A percentile compares a stretch with the other conserved stretches of the same genome.
These are phyloP conservation scores for Actenoides lindsayi DNA, from an alignment of 2,113 vertebrate genomes.

Conservation along the genomic window DNA sequence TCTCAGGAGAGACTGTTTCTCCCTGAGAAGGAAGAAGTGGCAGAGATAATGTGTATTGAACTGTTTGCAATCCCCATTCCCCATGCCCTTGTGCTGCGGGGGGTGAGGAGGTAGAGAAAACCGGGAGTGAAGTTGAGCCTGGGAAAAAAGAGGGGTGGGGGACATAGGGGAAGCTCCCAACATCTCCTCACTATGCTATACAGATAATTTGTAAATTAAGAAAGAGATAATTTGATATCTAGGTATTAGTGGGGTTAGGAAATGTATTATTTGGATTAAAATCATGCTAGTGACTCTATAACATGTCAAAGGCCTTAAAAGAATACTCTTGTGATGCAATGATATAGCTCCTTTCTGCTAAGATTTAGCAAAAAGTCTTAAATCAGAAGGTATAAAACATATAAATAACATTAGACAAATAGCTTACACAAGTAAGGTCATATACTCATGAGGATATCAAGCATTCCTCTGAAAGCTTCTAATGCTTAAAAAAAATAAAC, in stretches of 20 bases:
- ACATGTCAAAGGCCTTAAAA: neutral
- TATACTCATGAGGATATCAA: neutral
- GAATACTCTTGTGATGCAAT: fast-evolving
- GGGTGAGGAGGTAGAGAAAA: no score
- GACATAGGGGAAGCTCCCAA: no score
- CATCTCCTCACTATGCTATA: neutral
- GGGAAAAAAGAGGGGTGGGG: no score
- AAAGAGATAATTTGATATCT: neutral
- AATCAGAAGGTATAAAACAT: neutral
- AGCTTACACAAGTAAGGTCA: neutral
- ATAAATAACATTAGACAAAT: neutral
- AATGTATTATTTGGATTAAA: neutral
- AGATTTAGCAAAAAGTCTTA: neutral
- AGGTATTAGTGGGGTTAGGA: neutral
- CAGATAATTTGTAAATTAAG: neutral
- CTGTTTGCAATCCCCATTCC: no score
- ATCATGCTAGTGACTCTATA: neutral
- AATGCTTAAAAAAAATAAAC: neutral
- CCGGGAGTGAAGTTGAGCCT: no score
- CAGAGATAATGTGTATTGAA: no score
- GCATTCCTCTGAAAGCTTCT: neutral
- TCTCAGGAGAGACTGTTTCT: no score
- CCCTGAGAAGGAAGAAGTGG: no score
- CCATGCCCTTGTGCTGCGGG: no score
- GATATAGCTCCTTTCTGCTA: neutral